These are phyloP conservation scores for Suillia variegata DNA, from an alignment of 2,888 invertebrate genomes.

Conservation along the genomic window DNA sequence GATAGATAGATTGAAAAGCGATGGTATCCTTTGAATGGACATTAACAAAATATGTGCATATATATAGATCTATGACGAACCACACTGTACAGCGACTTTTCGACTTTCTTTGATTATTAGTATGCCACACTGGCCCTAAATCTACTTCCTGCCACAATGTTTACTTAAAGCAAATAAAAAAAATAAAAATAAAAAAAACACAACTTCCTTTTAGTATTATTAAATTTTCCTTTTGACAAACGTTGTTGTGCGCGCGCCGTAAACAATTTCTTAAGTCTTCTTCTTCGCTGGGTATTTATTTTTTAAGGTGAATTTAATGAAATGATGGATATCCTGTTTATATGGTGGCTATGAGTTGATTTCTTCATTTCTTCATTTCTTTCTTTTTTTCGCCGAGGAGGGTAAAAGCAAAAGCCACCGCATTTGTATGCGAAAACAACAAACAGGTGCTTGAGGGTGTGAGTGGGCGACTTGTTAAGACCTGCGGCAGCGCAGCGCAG, in stretches of 20 bases:
- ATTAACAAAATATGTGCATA: no score
- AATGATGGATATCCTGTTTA: conserved; percentile 22
- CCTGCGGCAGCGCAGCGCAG: no score
- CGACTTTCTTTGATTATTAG: no score
- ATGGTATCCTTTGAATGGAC: no score
- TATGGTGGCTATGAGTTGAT: background rate
- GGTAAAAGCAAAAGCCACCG: no score
- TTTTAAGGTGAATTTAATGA: conserved; percentile 21
- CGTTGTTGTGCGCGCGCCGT: conserved; percentile 7
- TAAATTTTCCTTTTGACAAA: conserved; percentile 17
- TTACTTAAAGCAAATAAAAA: background rate
- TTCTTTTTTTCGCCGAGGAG: background rate
- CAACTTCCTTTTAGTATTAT: conserved; percentile 22
- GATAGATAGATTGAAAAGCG: no score
- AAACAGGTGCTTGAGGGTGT: background rate
- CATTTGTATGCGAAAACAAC: background rate
- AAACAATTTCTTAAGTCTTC: conserved; percentile 9
- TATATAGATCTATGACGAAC: no score
- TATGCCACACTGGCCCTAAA: no score
- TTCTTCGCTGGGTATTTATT: background rate
- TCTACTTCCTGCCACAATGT: background rate
- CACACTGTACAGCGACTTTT: no score
- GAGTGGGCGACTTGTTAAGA: no score
- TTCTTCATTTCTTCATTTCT: no score
- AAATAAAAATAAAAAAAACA: background rate